Base-by-base conservation (phyloP, 2,113 vertebrate genomes). In the Polypterus senegalus region DNA sequence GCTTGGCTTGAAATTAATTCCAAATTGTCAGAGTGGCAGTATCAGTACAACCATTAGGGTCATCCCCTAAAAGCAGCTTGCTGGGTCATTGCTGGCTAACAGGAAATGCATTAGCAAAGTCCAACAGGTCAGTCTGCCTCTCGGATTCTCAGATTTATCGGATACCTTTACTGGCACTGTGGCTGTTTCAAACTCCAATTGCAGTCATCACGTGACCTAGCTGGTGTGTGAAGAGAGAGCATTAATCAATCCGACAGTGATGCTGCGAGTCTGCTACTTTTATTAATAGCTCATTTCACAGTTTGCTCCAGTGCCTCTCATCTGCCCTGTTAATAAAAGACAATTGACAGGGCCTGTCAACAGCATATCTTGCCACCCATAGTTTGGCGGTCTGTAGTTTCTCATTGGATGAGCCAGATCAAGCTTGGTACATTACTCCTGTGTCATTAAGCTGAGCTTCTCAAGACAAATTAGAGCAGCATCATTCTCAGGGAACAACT, bases 211-310 rank as follows among this genome's bases (percentile, higher is more conserved):
- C 49, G 60, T 61, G 60, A 52, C 60, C 53, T 43, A 5, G 49
- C 48, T 47, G 4, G 43, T 9, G 60, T 45, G 43, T 7, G 3
- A 10, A 48, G 47, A 5, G 11, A 53, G 60, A 7, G 5, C 60
- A 59, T 59, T 67, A 64, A 69, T 69, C 70, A 49, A 10, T 5
- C 4, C 4, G 10, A 59, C 66, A 69, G 63, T n/a, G 67, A 46
- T 6, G 10, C 46, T 11, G 59, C 64, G 59, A 45, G 4, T 54
- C 48, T 48, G 57, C 43, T 8, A 5, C 59, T 47, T 69, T 57
- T 64, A 46, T 74, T 63, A 68, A 75, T 70, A 70, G 64, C 9
- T 62, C 43, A 61, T 65, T 71, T 68, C 66, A 61, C 58, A 52
- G 68, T 51, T 51, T 64, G 55, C 65, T 60, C 60, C 67, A 54